phyloP scores from a whole-genome alignment of 92 coral and sea anemone species.

The Blastomussa wellsi region DNA sequence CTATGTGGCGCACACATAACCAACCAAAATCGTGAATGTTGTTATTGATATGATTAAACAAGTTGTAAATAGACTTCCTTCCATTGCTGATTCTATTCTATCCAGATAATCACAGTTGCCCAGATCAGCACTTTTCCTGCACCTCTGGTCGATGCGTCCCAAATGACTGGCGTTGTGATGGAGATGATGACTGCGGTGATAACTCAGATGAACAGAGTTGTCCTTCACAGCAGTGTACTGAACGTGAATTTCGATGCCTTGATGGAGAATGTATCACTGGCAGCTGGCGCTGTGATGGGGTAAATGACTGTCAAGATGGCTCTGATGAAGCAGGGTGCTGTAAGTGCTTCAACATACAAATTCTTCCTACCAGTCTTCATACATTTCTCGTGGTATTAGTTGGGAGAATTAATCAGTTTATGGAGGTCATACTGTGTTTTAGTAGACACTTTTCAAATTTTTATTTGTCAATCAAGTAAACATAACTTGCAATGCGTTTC shows the following conservation, averaged over 20 bases:
- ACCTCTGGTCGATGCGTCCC: conserved; percentile 76
- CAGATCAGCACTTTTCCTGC: conserved; percentile 65
- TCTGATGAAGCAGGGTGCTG: conserved; percentile 85
- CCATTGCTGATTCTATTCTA: neutral
- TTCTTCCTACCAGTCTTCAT: neutral
- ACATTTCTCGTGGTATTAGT: neutral
- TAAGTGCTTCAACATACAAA: conserved; percentile 44
- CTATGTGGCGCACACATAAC: too few species aligned
- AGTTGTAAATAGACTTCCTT: neutral
- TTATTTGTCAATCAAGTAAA: too few species aligned
- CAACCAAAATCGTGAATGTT: too few species aligned
- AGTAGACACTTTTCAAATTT: too few species aligned
- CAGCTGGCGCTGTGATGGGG: conserved; percentile 81
- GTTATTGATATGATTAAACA: too few species aligned
- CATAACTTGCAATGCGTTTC: too few species aligned
- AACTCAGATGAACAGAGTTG: conserved; percentile 82
- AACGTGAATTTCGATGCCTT: conserved; percentile 62
- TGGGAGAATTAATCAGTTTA: neutral
- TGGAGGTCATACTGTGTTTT: neutral
- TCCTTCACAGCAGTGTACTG: conserved; percentile 56
- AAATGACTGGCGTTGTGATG: conserved; percentile 73
- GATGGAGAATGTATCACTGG: conserved; percentile 56
- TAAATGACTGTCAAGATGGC: conserved; percentile 71
- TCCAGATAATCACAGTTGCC: conserved; percentile 53
- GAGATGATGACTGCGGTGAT: conserved; percentile 90